Conservation (phyloP, 2,113 vertebrate genomes). For the Gnathonemus longibarbis region DNA sequence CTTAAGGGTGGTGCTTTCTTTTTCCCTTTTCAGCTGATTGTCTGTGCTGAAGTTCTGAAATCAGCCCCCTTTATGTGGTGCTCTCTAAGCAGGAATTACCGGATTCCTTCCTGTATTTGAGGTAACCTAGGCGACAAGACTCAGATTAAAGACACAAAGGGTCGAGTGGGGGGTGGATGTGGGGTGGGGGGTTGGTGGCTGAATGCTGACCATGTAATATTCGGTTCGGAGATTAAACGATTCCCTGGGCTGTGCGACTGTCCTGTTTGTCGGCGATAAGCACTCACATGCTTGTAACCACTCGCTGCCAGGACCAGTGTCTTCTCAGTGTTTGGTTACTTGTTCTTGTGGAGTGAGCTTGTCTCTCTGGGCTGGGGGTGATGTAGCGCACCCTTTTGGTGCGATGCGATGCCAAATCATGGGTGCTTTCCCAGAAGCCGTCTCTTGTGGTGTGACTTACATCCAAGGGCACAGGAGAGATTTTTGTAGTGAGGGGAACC, state of each 20-base stretch:
- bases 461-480: not conserved
- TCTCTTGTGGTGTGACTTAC: not conserved
- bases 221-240: not conserved
- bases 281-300: not conserved
- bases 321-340: not conserved
- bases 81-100: slow-evolving; percentile 6
- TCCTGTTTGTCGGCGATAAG: not conserved
- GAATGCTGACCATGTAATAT: not conserved
- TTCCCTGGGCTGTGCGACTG: not conserved
- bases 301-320: not conserved
- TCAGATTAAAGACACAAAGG: not conserved
- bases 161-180: not conserved
- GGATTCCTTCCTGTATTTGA: slow-evolving; percentile 43
- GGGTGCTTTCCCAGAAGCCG: not conserved
- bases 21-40: not conserved
- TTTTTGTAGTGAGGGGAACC: not conserved
- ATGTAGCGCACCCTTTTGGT: not conserved
- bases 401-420: not conserved
- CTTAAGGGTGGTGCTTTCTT: not conserved
- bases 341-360: not conserved
- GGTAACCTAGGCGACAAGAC: slow-evolving; percentile 42
- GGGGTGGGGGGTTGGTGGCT: not conserved
- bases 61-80: not conserved
- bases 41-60: not conserved
- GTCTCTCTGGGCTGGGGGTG: not conserved